Conservation (phyloP, 2,113 vertebrate species). For the Oreotrochilus melanogaster region DNA sequence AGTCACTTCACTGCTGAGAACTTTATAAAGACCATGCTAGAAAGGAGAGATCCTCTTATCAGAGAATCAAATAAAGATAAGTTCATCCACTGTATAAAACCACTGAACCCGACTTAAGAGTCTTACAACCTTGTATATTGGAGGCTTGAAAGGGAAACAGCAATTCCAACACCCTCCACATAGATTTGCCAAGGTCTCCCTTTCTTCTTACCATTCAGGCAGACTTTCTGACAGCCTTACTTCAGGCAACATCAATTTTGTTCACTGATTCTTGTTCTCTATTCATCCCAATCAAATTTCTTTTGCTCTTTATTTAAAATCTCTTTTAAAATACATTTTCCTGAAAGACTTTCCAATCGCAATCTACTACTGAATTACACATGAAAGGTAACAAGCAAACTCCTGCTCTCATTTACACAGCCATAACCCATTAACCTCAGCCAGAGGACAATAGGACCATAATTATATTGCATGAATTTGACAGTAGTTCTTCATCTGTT, state of each 20-base stretch:
- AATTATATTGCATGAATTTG: background rate
- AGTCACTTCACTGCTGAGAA: background rate
- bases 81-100: background rate
- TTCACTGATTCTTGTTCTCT: background rate
- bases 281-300: background rate
- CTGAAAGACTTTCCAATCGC: background rate
- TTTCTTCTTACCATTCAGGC: background rate
- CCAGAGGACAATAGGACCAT: background rate
- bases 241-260: background rate
- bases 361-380: background rate
- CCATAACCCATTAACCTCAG: conserved; percentile 6
- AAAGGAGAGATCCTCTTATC: background rate
- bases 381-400: background rate
- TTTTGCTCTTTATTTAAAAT: background rate
- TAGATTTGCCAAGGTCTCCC: background rate
- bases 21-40: background rate
- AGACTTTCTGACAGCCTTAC: background rate
- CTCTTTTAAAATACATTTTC: background rate
- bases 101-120: background rate
- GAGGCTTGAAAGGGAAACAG: background rate
- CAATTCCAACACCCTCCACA: background rate
- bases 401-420: background rate
- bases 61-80: background rate
- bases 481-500: background rate
- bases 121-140: background rate